Base-by-base conservation (phyloP, 2,113 vertebrate species). In the Ptilonorhynchus violaceus region DNA sequence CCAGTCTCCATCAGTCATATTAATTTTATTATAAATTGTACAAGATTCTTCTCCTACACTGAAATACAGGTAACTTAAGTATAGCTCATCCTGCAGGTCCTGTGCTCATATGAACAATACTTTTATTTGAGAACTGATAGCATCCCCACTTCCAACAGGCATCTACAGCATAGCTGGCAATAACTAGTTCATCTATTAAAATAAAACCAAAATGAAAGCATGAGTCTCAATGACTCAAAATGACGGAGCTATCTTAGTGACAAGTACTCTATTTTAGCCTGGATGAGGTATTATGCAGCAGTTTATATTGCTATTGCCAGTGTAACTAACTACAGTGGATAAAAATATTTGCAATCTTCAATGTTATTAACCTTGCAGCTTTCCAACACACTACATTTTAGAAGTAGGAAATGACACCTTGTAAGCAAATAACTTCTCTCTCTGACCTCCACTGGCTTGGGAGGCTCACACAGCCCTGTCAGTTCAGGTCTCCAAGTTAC, bases 261-360 rank as follows among this genome's bases (percentile, higher is more conserved):
- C 50, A 89, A 91, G 59, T 58, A 37, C 66, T 85, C 66, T 72
- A 0, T 27, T 76, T 76, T 44, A 79, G 35, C 30, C 53, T 76
- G 62, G 63, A 83, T 90, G 96, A 96, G 95, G 93, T 94, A 90
- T 94, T 86, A 92, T 13, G 35, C 0, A 0, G 72, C 85, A 93
- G 59, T 83, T 73, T 77, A 31, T 92, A 94, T 89, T 93, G 90
- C 78, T 94, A 50, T 80, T 86, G 85, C 90, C 82, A 90, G 70
- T 50, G 33, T 52, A 88, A 82, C 76, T 85, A 76, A 68, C 39
- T 88, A 60, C 31, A 73, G 62, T 28, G 67, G 68, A 90, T 72
- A 77, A 77, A 88, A 92, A 75, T 74, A 66, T 33, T 62, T 77
- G 85, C 75, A 55, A 6, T 56, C 49, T 59, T 91, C 75, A 62